phyloP scores from a whole-genome alignment of 2,888 invertebrate genomes.

The Tromatobia lineatoria region DNA sequence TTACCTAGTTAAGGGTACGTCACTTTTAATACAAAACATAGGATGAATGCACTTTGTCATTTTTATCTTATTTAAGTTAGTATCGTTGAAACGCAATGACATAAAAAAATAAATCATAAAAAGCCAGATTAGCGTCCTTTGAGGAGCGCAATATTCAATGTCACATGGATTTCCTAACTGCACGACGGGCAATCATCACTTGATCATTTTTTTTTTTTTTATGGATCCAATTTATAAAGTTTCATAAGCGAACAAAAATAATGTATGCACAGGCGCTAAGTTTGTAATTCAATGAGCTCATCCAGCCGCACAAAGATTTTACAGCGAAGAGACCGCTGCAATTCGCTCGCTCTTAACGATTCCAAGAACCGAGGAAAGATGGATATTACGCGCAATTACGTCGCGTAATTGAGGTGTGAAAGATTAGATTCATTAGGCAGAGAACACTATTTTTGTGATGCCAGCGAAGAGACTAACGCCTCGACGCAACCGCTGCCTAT shows the following conservation, averaged over 20 bases:
- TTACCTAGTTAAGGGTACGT: not conserved
- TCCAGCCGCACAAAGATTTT: slow-evolving; percentile 27
- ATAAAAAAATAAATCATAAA: no score
- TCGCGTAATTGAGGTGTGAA: slow-evolving; percentile 63
- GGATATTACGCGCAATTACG: slow-evolving; percentile 57
- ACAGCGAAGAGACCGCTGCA: not conserved
- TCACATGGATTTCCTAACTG: no score
- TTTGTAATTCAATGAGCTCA: slow-evolving; percentile 57
- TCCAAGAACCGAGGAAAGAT: slow-evolving; percentile 30
- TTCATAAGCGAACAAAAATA: not conserved
- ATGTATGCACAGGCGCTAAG: not conserved
- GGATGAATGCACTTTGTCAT: not conserved
- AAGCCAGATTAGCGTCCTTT: no score
- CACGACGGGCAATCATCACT: no score
- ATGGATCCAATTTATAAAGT: not conserved
- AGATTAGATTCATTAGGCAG: slow-evolving; percentile 59
- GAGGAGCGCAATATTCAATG: no score
- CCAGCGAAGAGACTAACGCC: slow-evolving; percentile 26
- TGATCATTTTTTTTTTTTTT: slow-evolving; percentile 1
- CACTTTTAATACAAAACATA: not conserved
- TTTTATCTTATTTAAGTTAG: no score
- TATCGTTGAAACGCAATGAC: no score
- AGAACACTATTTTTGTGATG: slow-evolving; percentile 10
- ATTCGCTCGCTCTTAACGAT: slow-evolving; percentile 18
- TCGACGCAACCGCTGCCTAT: not conserved